Conservation (phyloP, 2,888 invertebrate genomes). For the Tyria jacobaeae region DNA sequence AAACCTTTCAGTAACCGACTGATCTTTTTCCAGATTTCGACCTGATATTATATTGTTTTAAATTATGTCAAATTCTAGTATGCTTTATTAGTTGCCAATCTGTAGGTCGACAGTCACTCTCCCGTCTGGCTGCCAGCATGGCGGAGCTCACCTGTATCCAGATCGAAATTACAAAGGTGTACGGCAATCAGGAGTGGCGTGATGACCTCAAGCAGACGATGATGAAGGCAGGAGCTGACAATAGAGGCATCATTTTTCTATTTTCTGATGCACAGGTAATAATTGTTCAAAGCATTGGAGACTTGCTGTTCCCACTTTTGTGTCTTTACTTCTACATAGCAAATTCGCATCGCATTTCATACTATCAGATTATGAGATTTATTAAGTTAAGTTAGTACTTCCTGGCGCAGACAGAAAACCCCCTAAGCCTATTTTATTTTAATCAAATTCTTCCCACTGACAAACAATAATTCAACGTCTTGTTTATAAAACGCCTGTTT, state of each 20-base stretch:
- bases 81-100: neutral
- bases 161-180: conserved; percentile 94
- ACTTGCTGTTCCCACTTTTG: neutral
- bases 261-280: conserved; percentile 94
- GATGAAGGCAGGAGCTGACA: conserved; percentile 92
- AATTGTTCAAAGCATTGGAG: neutral
- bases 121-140: conserved; percentile 92
- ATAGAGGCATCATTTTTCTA: conserved; percentile 92
- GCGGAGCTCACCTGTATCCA: conserved; percentile 92
- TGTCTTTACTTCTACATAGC: no score
- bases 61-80: no score
- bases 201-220: conserved; percentile 94
- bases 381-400: no score
- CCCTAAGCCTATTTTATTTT: no score
- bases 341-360: no score
- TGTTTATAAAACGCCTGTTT: no score
- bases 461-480: no score
- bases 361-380: no score
- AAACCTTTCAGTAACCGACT: no score
- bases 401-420: no score
- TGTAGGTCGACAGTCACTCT: conserved; percentile 93
- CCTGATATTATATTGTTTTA: neutral
- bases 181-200: conserved; percentile 92
- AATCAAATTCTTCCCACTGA: no score
- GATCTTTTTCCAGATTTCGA: no score